Percentiles rank a stretch among this genome's conserved stretches.
These are phyloP conservation scores for Oryzias sinensis DNA, from an alignment of 2,797 vertebrate genomes.

Conservation along the genomic window DNA sequence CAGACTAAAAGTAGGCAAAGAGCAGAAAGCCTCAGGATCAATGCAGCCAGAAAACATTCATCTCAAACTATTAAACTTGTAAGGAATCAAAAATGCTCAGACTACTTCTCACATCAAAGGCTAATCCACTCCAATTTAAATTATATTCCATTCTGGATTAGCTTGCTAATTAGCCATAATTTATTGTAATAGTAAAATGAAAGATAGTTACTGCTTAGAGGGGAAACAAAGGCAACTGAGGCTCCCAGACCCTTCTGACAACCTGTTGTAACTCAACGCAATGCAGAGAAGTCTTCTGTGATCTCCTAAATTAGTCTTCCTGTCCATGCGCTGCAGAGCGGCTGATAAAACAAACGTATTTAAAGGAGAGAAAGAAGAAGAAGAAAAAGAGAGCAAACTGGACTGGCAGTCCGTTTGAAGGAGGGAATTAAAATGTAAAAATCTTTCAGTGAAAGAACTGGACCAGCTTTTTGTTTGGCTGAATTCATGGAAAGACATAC, in stretches of 20 bases:
- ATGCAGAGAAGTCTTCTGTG: conserved; percentile 64
- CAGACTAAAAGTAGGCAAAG: no score
- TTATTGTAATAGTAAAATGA: conserved; percentile 39
- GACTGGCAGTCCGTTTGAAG: conserved; percentile 47
- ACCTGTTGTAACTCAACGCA: conserved; percentile 73
- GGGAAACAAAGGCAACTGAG: conserved; percentile 11
- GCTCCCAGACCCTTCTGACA: conserved; percentile 60
- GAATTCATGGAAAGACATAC: conserved; percentile 10
- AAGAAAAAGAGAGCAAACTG: conserved; percentile 14
- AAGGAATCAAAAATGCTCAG: conserved; percentile 17
- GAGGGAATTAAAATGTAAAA: conserved; percentile 53
- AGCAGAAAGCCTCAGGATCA: conserved; percentile 1
- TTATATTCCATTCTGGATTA: conserved; percentile 40
- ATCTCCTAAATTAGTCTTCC: conserved; percentile 68
- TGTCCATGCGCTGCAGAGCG: conserved; percentile 51
- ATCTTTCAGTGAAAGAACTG: conserved; percentile 21
- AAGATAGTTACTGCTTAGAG: conserved; percentile 40
- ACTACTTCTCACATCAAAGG: conserved; percentile 19
- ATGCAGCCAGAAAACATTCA: conserved; percentile 2
- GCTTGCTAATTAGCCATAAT: conserved; percentile 48
- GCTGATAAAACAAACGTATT: conserved; percentile 67
- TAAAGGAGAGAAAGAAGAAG: conserved; percentile 43
- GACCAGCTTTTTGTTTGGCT: conserved; percentile 13
- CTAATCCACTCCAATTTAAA: conserved; percentile 28
- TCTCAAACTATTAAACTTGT: conserved; percentile 10